phyloP scores from a whole-genome alignment of 2,888 invertebrate genomes.

The Ethmia dodecea region DNA sequence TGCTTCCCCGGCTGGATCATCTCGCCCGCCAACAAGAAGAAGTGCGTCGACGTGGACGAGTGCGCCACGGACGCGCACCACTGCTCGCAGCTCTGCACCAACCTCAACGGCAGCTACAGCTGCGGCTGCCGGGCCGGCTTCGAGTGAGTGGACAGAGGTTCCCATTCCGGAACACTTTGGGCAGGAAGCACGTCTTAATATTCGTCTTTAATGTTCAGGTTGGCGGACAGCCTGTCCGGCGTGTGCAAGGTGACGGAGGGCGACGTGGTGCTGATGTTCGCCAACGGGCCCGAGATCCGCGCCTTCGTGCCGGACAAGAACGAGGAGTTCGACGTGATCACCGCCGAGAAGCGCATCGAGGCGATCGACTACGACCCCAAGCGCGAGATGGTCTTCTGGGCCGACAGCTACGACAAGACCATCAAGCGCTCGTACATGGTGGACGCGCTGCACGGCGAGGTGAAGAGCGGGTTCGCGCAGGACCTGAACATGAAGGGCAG shows the following conservation, averaged over 20 bases:
- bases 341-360: conserved; percentile 92
- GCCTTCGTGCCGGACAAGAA: conserved; percentile 82
- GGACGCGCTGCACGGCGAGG: conserved; percentile 85
- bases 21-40: conserved; percentile 86
- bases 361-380: conserved; percentile 93
- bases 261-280: conserved; percentile 83
- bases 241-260: conserved; percentile 86
- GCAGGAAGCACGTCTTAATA: too few species aligned
- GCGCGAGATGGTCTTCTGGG: conserved; percentile 95
- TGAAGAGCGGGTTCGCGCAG: conserved; percentile 90
- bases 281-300: conserved; percentile 92
- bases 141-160: conserved; percentile 58
- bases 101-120: conserved; percentile 94
- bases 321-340: conserved; percentile 86
- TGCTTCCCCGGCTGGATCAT: conserved; percentile 93
- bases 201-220: conserved; percentile 44
- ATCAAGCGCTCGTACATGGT: conserved; percentile 95
- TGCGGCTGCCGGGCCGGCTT: conserved; percentile 94
- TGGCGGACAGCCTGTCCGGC: conserved; percentile 87
- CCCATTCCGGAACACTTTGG: too few species aligned
- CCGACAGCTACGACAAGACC: conserved; percentile 92
- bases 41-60: conserved; percentile 93
- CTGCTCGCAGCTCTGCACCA: conserved; percentile 96
- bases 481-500: conserved; percentile 90
- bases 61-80: conserved; percentile 89